Base-by-base conservation (phyloP, 2,797 vertebrate species). In the Acanthurus lineatus region DNA sequence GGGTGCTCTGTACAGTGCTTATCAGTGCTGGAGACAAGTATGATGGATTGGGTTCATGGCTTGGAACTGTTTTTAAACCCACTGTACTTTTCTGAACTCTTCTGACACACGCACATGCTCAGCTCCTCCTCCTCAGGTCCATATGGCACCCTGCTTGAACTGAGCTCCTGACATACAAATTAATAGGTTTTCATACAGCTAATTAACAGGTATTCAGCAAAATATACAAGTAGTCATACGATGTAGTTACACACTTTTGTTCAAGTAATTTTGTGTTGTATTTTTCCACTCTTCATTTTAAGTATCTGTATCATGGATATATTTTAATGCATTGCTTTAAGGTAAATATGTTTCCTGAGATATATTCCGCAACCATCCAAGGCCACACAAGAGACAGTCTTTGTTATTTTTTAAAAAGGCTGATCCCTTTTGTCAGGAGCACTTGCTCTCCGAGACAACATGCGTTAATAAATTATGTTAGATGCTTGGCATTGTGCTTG, bases 1-100 rank as follows among this genome's bases (percentile, higher is more conserved):
- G 79, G 77, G 63, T 38, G 67, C 62, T 71, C 19, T 15, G 19
- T 16, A 25, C 45, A 47, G 60, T 32, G 28, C 80, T 86, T 88
- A 88, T 89, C 80, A 69, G 73, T 6, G 0, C 76, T 7, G 53
- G 56, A 58, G 77, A 87, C 65, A 72, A 85, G 69, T 61, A 7
- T 85, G 89, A 91, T 86, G 75, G 79, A 90, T 84, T 69, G 84
- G 72, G 83, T 80, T 89, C 73, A 79, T 57, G 85, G 69, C 86
- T 73, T 40, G 25, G 4, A 87, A 73, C 68, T 76, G 59, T 65
- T 81, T 84, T 71, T 67, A 76, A 63, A 83, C 68, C 84, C 62
- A 20, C 60, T 53, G 47, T 75, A 63, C 66, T 73, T 60, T 25
- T 40, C 48, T 78, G 48, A 87, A 80, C 81, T 79, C 44, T 8